Percentiles rank a stretch among this genome's conserved stretches.
phyloP scores from a whole-genome alignment of 2,113 vertebrate species.

The Proterorhinus semilunaris region DNA sequence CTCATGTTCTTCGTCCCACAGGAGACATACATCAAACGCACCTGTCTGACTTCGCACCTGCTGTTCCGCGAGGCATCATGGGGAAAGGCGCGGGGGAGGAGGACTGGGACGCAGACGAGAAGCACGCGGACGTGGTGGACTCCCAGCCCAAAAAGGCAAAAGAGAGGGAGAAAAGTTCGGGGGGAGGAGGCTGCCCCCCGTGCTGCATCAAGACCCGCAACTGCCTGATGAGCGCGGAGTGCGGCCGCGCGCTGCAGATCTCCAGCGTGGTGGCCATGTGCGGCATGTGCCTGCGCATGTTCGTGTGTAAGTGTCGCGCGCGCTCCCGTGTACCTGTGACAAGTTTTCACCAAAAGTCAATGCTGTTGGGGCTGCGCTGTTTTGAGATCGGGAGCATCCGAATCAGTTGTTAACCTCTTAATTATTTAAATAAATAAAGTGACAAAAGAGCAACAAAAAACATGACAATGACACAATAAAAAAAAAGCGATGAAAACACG shows the following conservation, averaged over 20 bases:
- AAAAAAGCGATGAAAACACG: too few relatives aligned
- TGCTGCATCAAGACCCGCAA: constrained; percentile 66
- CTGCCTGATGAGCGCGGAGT: constrained; percentile 77
- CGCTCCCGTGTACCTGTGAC: too few relatives aligned
- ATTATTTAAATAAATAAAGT: too few relatives aligned
- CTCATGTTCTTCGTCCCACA: neutral
- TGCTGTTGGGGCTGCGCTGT: too few relatives aligned
- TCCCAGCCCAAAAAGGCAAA: constrained; percentile 39
- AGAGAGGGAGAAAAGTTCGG: neutral
- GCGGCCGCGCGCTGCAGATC: constrained; percentile 72
- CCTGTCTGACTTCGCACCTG: neutral
- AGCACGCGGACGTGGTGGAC: constrained; percentile 17
- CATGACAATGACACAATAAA: too few relatives aligned
- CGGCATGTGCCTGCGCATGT: constrained; percentile 70
- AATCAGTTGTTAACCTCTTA: too few relatives aligned
- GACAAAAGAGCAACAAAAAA: too few relatives aligned
- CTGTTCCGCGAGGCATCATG: constrained; percentile 35
- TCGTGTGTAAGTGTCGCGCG: constrained; percentile 65
- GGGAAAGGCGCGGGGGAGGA: constrained; percentile 31
- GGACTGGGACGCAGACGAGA: constrained; percentile 35
- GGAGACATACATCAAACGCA: neutral
- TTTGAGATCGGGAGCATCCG: too few relatives aligned
- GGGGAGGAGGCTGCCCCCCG: constrained; percentile 49
- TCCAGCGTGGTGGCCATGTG: constrained; percentile 66
- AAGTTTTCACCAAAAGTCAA: too few relatives aligned